These are phyloP conservation scores for Steatornis caripensis DNA, from an alignment of 2,113 vertebrate genomes.

Conservation along the genomic window DNA sequence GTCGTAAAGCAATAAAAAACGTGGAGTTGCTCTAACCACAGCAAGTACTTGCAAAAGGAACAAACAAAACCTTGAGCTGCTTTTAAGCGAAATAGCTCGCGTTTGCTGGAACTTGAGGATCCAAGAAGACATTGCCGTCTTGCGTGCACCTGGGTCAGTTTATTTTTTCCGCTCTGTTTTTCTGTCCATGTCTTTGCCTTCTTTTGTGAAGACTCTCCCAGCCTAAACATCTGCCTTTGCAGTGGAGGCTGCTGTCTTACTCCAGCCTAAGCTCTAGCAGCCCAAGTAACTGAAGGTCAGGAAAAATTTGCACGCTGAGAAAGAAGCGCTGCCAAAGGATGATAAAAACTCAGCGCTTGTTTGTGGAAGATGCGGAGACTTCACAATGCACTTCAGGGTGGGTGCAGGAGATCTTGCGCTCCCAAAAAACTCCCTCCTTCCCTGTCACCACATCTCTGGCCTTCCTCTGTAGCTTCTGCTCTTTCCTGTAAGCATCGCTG, in stretches of 20 bases:
- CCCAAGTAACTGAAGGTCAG: too few relatives aligned
- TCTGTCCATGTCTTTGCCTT: too few relatives aligned
- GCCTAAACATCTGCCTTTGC: background rate
- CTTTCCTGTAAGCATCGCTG: background rate
- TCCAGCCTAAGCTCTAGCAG: background rate
- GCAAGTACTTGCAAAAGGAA: too few relatives aligned
- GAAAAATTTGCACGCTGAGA: fast-evolving
- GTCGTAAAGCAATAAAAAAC: too few relatives aligned
- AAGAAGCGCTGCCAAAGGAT: background rate
- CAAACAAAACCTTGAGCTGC: background rate
- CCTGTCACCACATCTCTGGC: background rate
- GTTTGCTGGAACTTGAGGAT: background rate
- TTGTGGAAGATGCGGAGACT: background rate
- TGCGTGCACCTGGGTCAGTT: background rate
- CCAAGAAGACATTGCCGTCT: background rate
- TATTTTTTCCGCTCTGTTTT: background rate
- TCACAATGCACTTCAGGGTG: background rate
- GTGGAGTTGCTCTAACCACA: too few relatives aligned
- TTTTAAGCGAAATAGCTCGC: background rate
- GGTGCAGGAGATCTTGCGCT: background rate
- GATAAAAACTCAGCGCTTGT: background rate
- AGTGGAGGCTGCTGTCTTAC: background rate
- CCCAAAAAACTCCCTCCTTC: background rate
- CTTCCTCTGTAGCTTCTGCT: background rate
- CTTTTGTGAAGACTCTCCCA: background rate